Percentiles rank a stretch among this genome's conserved stretches.
These are phyloP conservation scores for Helicoverpa zea DNA, from an alignment of 1,140 invertebrate species.

Conservation along the genomic window DNA sequence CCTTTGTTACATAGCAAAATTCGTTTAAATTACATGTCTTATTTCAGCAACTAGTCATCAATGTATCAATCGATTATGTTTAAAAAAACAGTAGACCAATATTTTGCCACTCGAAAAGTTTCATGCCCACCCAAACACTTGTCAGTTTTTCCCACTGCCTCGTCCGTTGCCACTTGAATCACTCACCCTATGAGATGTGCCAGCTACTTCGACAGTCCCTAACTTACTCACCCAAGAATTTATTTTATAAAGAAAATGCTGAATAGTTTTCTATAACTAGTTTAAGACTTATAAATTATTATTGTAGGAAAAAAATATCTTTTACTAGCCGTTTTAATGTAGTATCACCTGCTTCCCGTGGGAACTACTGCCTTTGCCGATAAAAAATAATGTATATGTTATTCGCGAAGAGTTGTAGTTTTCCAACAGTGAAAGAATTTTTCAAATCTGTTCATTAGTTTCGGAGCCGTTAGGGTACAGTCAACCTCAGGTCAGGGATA, in stretches of 20 bases:
- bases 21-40: background rate
- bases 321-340: too few relatives aligned
- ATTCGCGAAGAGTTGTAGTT: too few relatives aligned
- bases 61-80: background rate
- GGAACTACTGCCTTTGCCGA: too few relatives aligned
- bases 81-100: background rate
- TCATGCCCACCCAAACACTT: background rate
- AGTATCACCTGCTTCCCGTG: too few relatives aligned
- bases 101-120: conserved; percentile 27
- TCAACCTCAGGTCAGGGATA: too few relatives aligned
- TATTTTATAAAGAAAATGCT: conserved; percentile 34
- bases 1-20: background rate
- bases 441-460: too few relatives aligned
- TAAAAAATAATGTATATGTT: too few relatives aligned
- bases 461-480: too few relatives aligned
- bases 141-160: background rate
- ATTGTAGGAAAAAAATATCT: too few relatives aligned
- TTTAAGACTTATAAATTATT: background rate
- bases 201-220: conserved; percentile 12
- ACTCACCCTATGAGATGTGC: background rate
- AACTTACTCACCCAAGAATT: background rate
- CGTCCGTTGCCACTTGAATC: conserved; percentile 21
- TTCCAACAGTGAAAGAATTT: too few relatives aligned
- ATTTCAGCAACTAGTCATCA: background rate
- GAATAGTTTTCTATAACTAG: conserved; percentile 3